Conservation (phyloP, 2,113 vertebrate genomes). For the Steatornis caripensis region DNA sequence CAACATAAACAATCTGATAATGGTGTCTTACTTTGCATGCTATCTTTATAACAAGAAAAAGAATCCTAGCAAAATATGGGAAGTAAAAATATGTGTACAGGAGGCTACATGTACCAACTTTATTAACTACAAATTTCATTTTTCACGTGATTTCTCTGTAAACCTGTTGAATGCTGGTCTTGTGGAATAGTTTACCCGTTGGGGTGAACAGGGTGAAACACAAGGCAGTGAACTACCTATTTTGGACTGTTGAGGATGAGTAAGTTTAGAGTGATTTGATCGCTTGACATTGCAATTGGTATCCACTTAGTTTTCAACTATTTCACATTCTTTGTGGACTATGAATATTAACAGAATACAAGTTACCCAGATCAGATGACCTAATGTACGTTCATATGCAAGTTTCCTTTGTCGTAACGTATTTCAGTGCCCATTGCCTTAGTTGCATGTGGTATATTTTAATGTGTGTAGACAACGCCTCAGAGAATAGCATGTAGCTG, state of each 20-base stretch:
- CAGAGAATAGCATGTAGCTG: neutral
- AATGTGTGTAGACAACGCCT: neutral
- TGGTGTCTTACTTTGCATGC: neutral
- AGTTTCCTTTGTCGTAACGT: neutral
- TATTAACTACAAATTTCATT: neutral
- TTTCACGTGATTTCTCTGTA: neutral
- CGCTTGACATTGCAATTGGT: neutral
- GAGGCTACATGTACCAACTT: neutral
- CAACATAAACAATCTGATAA: neutral
- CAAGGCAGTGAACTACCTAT: neutral
- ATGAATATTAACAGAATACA: neutral
- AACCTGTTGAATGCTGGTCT: neutral
- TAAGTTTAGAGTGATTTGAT: neutral
- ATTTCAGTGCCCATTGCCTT: neutral
- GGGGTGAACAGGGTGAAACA: neutral
- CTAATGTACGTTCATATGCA: neutral
- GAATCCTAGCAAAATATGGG: neutral
- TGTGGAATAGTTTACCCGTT: neutral
- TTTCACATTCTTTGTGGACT: neutral
- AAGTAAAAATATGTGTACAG: neutral
- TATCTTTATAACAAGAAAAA: neutral
- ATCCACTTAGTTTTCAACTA: neutral
- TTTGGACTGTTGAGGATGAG: neutral
- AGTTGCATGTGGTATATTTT: neutral
- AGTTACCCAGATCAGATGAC: neutral